Base-by-base conservation (phyloP, 2,888 invertebrate species). In the Drosophila melanocephala region DNA sequence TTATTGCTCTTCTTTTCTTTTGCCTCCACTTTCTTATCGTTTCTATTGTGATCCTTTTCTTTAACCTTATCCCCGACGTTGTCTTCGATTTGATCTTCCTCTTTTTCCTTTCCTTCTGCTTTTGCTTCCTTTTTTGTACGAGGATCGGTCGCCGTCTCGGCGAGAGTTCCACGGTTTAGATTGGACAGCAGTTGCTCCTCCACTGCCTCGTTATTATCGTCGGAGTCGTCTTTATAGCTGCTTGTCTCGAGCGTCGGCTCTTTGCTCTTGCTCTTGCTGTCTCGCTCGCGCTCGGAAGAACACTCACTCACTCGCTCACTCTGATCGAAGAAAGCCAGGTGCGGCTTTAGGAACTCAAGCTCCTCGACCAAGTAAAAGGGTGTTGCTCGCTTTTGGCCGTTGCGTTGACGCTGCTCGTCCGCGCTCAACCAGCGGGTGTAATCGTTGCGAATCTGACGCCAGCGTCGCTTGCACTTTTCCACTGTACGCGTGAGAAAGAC, bases 401-500 rank as follows among this genome's bases (percentile, higher is more conserved):
- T 84, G 0, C 78, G 73, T 1, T 81, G 71, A 2, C 87, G 89
- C 1, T 71, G 66, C 6, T 77, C 68, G 10, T 78, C 72, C 3
- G 69, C 26, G 7, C 69, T 73, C 19, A 79, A 39, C 19, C 85
- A 91, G 0, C 88, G 83, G 1, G 70, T 77, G 37, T 88, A 93
- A 5, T 91, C 87, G 50, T 74, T 83, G 7, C 91, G 88, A 14
- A 93, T 79, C 39, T 84, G 81, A 32, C 89, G 89, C 93, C 93
- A 93, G 42, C 92, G 91, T 0, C 82, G 81, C 58, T 91, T 93
- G 52, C 93, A 92, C 28, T 77, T 84, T 0, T 81, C 74, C 50
- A 90, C 93, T 93, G 64, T 35, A 52, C 16, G 58, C 37, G 39
- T 65, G 26, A 2, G 69, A 37, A 26, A 64, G 69, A 77, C 9